These are phyloP conservation scores for Pagetopsis macropterus DNA, from an alignment of 2,797 vertebrate species.

Conservation along the genomic window DNA sequence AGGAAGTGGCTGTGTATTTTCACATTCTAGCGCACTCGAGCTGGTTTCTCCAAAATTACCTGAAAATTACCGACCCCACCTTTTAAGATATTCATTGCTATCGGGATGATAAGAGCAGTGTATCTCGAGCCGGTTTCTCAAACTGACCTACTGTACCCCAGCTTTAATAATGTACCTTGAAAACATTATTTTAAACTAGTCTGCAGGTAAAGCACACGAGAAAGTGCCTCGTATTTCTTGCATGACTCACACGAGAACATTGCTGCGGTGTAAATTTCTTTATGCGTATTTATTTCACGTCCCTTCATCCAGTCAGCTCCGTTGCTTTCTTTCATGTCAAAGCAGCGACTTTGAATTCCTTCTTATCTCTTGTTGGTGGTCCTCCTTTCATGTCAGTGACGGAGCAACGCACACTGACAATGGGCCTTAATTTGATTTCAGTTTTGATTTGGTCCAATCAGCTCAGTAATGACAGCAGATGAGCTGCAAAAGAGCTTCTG, in stretches of 20 bases:
- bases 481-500: conserved; percentile 46
- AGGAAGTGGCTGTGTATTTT: no score
- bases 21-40: no score
- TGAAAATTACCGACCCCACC: no score
- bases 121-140: no score
- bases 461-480: conserved; percentile 60
- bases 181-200: not conserved
- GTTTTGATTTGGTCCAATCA: conserved; percentile 75
- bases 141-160: no score
- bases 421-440: conserved; percentile 80
- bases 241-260: not conserved
- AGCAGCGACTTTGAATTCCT: conserved; percentile 58
- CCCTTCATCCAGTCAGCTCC: conserved; percentile 21
- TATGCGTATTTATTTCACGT: conserved; percentile 22
- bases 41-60: no score
- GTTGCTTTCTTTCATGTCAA: conserved; percentile 61
- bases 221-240: not conserved
- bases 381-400: conserved; percentile 61
- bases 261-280: conserved; percentile 18
- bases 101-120: no score
- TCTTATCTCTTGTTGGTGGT: conserved; percentile 62
- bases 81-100: no score
- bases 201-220: not conserved
- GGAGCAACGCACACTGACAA: conserved; percentile 55
- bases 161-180: not conserved